A percentile compares a stretch with the other conserved stretches of the same genome.
Evolutionary conservation across 2,113 vertebrate genomes (phyloP).

Genomic region (Apaloderma vittatum): DNA sequence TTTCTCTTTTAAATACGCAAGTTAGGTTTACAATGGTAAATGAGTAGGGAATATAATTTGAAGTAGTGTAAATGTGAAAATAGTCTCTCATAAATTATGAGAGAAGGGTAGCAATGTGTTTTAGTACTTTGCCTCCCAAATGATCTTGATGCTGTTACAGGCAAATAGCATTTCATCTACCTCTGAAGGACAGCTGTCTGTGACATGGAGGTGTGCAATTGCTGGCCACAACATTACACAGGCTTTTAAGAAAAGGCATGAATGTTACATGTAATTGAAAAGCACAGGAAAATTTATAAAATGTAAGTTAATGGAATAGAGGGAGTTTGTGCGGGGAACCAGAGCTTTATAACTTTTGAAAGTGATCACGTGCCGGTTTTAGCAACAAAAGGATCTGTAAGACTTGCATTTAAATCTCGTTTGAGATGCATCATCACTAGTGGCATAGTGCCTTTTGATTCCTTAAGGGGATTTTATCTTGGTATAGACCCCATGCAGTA

Average conservation of each 20-base stretch:
- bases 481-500: neutral
- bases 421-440: neutral
- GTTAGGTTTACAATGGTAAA: neutral
- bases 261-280: neutral
- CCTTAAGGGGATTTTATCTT: neutral
- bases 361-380: neutral
- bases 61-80: neutral
- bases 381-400: neutral
- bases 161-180: slow-evolving; percentile 1
- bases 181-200: neutral
- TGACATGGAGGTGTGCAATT: neutral
- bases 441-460: neutral
- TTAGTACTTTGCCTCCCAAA: slow-evolving; percentile 5
- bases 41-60: neutral
- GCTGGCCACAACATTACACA: neutral
- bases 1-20: neutral
- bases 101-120: neutral
- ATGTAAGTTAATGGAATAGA: slow-evolving; percentile 28
- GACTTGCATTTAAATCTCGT: neutral
- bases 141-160: neutral
- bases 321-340: neutral
- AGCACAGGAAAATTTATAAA: neutral
- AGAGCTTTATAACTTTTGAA: neutral
- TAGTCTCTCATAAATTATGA: neutral
- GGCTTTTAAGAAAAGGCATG: neutral